Evolutionary conservation across 2,888 invertebrate species (phyloP), one percentile per base, ranked within the genome.

Genomic region (Andrena flavipes): DNA sequence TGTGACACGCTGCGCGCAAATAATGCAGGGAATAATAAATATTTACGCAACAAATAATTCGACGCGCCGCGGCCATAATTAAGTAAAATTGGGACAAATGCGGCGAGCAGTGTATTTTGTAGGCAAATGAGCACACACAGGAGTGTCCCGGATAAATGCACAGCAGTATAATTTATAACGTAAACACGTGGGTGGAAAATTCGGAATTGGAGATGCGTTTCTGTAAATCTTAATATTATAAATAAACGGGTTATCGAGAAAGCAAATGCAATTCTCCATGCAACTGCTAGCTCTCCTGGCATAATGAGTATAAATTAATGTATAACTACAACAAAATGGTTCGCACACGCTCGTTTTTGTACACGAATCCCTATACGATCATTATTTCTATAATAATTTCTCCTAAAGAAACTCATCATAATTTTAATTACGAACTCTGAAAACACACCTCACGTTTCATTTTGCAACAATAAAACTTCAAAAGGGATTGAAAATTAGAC

Each of bases 1-100:
- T 8, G 30, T 42, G 33, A 20, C 33, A 48, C 26, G 65, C 13
- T 33, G 65, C 26, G 8, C 13, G 42, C 16, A 63, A 77, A 78
- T 67, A 67, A 80, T 51, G 29, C 35, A 23, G 16, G 20, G 35
- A 35, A 63, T 67, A 67, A 80, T 62, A 80, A 71, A 80, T 72
- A 78, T 71, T 80, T 71, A 48, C 54, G 48, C 6, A 62, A 62
- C 71, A 80, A 80, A 80, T 78, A 80, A 80, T 67, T 80, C 48
- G 71, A 54, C 35, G 33, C 33, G 23, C 49, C 13, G 23, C 33
- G 71, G 30, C 26, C 23, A 48, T 78, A 80, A 80, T 80, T 78
- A 78, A 65, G 71, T 78, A 67, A 80, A 80, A 80, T 78, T 80
- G 54, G 71, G 71, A 80, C 80, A 78, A 67, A 80, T 62, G 51